Conservation (phyloP, 2,888 invertebrate species). For the Metacarcinus magister region DNA sequence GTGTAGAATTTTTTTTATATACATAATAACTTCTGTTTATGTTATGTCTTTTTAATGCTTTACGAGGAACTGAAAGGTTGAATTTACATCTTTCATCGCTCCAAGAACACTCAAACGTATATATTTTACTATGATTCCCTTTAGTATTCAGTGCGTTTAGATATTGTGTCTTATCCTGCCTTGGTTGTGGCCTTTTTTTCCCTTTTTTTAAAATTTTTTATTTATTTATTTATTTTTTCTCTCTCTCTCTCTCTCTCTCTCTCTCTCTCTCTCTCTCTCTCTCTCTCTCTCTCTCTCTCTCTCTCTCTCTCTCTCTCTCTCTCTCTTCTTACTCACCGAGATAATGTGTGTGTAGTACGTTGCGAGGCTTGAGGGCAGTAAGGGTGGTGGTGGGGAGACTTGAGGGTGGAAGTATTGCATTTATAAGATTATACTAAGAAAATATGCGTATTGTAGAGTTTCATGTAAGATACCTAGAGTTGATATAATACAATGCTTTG, state of each 20-base stretch:
- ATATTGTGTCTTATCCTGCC: background rate
- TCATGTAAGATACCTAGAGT: background rate
- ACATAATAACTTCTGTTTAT: too few relatives aligned
- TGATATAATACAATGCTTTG: background rate
- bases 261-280: too few relatives aligned
- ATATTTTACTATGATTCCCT: too few relatives aligned
- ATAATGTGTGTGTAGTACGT: too few relatives aligned
- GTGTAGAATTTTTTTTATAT: too few relatives aligned
- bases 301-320: too few relatives aligned
- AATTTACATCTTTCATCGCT: background rate
- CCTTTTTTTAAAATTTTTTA: too few relatives aligned
- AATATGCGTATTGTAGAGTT: background rate
- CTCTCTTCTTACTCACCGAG: too few relatives aligned
- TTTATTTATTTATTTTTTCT: too few relatives aligned
- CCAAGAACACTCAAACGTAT: background rate
- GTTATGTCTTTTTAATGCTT: background rate
- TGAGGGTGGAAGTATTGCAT: background rate
- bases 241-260: too few relatives aligned
- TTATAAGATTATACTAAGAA: background rate
- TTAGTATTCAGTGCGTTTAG: too few relatives aligned
- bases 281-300: too few relatives aligned
- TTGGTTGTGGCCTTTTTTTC: background rate
- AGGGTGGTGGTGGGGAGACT: background rate
- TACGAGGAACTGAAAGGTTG: background rate
- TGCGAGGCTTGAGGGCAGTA: background rate